Conservation (phyloP, 2,797 vertebrate species). For the Protonibea diacanthus region DNA sequence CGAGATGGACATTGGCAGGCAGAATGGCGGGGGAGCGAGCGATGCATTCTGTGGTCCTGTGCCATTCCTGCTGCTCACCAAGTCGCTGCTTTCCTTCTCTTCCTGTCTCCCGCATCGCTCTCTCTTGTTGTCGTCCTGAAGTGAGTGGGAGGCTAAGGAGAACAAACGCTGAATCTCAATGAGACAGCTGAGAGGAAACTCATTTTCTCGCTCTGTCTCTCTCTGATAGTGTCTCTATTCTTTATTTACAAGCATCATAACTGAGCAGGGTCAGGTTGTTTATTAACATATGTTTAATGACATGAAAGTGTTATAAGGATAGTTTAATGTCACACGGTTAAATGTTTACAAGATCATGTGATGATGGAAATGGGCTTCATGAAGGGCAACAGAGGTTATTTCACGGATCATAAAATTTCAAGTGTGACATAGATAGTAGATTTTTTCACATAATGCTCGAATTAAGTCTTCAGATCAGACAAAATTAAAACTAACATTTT, state of each 20-base stretch:
- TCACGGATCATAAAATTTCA: constrained; percentile 40
- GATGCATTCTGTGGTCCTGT: constrained; percentile 57
- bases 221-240: constrained; percentile 53
- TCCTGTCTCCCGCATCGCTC: constrained; percentile 64
- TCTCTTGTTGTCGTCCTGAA: constrained; percentile 72
- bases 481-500: neutral
- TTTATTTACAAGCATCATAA: constrained; percentile 60
- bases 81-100: constrained; percentile 58
- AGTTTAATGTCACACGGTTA: constrained; percentile 32
- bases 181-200: constrained; percentile 74
- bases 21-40: constrained; percentile 48
- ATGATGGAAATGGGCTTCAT: constrained; percentile 21
- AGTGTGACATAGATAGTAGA: constrained; percentile 1
- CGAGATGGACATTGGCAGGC: constrained; percentile 71
- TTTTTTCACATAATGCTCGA: neutral
- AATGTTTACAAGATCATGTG: constrained; percentile 54
- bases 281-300: constrained; percentile 55
- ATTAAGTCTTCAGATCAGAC: constrained; percentile 5
- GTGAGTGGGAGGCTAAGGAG: constrained; percentile 78
- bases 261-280: constrained; percentile 44
- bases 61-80: constrained; percentile 64
- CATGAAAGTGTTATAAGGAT: constrained; percentile 32
- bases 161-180: constrained; percentile 85
- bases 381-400: constrained; percentile 43
- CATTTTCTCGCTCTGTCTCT: constrained; percentile 63